Conservation (phyloP, 2,888 invertebrate genomes). For the Perdita meconis region DNA sequence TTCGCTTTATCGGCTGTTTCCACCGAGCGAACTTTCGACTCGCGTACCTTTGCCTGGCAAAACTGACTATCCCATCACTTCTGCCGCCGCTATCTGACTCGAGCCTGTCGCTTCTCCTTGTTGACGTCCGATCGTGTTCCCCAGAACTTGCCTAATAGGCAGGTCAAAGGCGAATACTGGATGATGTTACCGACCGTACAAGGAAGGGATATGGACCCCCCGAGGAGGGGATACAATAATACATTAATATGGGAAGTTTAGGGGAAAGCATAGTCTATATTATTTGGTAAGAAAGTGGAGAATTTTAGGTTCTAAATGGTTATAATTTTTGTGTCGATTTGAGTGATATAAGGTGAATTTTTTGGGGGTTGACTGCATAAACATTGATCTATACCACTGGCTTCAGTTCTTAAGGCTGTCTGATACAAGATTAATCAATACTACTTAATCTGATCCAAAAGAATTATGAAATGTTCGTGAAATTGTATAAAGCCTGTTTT, state of each 20-base stretch:
- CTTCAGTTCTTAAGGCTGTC: too few species aligned
- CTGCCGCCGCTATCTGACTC: slow-evolving; percentile 46
- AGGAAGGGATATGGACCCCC: not conserved
- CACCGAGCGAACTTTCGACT: slow-evolving; percentile 69
- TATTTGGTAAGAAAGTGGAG: too few species aligned
- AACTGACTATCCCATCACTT: slow-evolving; percentile 41
- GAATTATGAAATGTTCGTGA: too few species aligned
- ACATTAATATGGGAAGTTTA: too few species aligned
- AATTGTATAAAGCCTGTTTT: too few species aligned
- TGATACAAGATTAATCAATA: too few species aligned
- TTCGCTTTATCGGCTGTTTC: slow-evolving; percentile 68
- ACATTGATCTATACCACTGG: too few species aligned
- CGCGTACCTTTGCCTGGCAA: slow-evolving; percentile 49
- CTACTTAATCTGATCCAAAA: too few species aligned
- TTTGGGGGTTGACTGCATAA: too few species aligned
- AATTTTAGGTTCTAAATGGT: too few species aligned
- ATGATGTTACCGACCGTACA: slow-evolving; percentile 14
- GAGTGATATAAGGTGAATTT: too few species aligned
- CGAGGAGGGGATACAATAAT: not conserved
- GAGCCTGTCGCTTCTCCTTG: slow-evolving; percentile 57
- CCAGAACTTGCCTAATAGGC: slow-evolving; percentile 50
- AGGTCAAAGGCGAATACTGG: slow-evolving; percentile 30
- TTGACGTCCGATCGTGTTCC: slow-evolving; percentile 56
- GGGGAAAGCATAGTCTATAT: not conserved
- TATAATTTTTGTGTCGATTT: too few species aligned